Base-by-base conservation (phyloP, 2,888 invertebrate genomes). In the Hyposoter dolosus region DNA sequence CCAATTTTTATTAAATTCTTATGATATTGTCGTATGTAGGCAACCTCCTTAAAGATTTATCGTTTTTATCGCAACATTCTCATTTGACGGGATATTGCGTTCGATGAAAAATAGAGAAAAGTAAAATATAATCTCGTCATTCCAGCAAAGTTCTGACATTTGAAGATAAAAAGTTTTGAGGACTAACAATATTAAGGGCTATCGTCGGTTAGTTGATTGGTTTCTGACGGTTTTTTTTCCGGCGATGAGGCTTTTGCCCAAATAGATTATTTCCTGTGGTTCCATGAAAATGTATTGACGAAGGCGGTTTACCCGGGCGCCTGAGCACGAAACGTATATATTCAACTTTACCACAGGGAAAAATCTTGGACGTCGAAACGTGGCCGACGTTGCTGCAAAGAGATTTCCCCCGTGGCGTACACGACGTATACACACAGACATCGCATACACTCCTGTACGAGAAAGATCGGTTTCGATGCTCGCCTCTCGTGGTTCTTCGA, bases 381-480 rank as follows among this genome's bases (percentile, higher is more conserved):
- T 72, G 69, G 81, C 74, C 19, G 66, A 75, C 75, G 45, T 23
- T 81, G 79, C 76, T 60, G 86, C 84, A 79, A 87, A 76, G 86
- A 87, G 88, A 89, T 89, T 89, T 89, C 88, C 88, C 88, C 85
- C 85, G 88, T 86, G 88, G 88, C 87, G 53, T 79, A 77, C 77
- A 69, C 77, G 68, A 76, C 23, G n/a, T 9, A 40, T 32, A 50
- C 45, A 65, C 45, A 68, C 43, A 28, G 43, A 60, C 74, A 74
- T 40, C 68, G n/a, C 68, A 56, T 69, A 69, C 68, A 53, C 40
- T 35, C 35, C 56, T 43, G 43, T 56, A 23, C 74, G 45, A 82
- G 75, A 82, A 76, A 69, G 71, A 80, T 75, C 86, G 84, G 60
- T 69, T 82, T 47, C 83, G 75, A 68, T 72, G 76, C 74, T 77